Percentiles rank a stretch among this genome's conserved stretches.
Evolutionary conservation across 2,797 vertebrate species (phyloP).

Genomic region (Pseudotriccus pelzelni): DNA sequence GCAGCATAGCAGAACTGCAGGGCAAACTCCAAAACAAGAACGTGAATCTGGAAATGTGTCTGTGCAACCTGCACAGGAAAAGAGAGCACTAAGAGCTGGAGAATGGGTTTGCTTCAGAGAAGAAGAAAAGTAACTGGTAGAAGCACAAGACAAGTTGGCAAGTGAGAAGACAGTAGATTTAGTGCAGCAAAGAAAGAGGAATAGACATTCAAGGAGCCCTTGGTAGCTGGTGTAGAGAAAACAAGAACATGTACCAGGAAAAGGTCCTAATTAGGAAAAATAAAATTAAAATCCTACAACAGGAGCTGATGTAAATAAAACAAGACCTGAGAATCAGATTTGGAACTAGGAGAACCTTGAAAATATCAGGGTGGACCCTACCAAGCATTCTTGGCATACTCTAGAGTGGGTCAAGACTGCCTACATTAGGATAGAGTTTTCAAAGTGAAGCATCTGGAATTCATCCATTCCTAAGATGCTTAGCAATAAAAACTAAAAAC

Average conservation of each 20-base stretch:
- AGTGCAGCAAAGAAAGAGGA: not conserved
- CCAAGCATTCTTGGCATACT: not conserved
- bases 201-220: not conserved
- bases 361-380: not conserved
- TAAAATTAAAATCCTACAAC: not conserved
- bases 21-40: not conserved
- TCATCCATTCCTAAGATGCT: not conserved
- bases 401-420: not conserved
- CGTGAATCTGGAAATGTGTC: not conserved
- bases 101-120: not conserved
- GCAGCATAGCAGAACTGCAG: not conserved
- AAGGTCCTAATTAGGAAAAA: not conserved
- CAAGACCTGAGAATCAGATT: not conserved
- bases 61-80: accelerated
- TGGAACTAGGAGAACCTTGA: not conserved
- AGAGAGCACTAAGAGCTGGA: not conserved
- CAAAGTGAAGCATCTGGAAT: not conserved
- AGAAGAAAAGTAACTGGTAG: not conserved
- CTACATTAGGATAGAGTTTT: not conserved
- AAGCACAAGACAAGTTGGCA: not conserved
- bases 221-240: not conserved
- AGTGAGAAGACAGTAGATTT: not conserved
- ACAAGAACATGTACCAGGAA: not conserved
- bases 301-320: not conserved
- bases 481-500: not conserved